Percentiles rank a stretch among this genome's conserved stretches.
These are phyloP conservation scores for Piliocolobus tephrosceles DNA, from an alignment of 2,113 vertebrate genomes.

Conservation along the genomic window DNA sequence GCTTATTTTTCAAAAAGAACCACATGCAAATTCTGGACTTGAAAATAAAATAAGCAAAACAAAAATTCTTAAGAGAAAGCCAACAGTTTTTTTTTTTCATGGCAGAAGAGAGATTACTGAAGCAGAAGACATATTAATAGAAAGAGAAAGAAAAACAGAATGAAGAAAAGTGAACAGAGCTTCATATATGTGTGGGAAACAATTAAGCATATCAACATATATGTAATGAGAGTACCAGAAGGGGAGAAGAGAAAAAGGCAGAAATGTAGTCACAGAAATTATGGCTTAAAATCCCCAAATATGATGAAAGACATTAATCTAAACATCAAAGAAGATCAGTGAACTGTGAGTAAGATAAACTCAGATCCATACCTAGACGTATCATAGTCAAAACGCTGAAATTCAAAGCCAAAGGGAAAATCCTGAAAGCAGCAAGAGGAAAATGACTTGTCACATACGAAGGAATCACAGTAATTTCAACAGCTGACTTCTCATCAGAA, in stretches of 20 bases:
- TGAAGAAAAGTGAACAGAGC: neutral
- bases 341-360: neutral
- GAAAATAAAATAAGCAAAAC: neutral
- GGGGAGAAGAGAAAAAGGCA: neutral
- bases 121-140: neutral
- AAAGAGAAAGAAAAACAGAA: neutral
- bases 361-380: neutral
- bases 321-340: neutral
- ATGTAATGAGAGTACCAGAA: neutral
- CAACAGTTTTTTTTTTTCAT: neutral
- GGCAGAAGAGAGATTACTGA: neutral
- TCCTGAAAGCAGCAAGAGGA: neutral
- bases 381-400: neutral
- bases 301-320: neutral
- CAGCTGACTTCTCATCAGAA: neutral
- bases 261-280: neutral
- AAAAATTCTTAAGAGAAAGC: neutral
- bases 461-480: neutral
- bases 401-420: neutral
- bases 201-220: neutral
- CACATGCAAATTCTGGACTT: neutral
- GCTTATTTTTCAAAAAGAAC: neutral
- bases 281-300: neutral
- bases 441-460: neutral
- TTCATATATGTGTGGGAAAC: neutral